These are phyloP conservation scores for Patagioenas fasciata DNA, from an alignment of 2,113 vertebrate species.

Conservation along the genomic window DNA sequence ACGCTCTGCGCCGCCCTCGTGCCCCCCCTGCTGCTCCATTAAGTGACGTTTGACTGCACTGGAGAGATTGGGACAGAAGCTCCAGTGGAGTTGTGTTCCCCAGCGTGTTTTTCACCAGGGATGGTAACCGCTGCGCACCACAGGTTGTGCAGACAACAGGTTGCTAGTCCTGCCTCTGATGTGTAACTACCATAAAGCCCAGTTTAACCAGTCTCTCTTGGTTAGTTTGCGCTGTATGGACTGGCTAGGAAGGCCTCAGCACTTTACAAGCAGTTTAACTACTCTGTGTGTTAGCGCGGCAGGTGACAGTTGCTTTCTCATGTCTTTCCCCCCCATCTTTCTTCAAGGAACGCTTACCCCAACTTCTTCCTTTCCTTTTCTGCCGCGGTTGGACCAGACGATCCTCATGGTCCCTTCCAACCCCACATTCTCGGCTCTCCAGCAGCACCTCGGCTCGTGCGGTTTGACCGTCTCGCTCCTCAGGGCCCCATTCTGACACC, in stretches of 20 bases:
- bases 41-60: neutral
- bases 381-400: too few relatives aligned
- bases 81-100: too few relatives aligned
- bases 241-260: neutral
- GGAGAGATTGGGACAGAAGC: neutral
- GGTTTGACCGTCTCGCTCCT: neutral
- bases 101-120: neutral
- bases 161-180: neutral
- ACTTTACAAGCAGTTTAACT: rapidly evolving
- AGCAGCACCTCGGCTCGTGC: rapidly evolving
- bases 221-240: rapidly evolving
- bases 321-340: neutral
- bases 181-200: rapidly evolving
- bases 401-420: too few relatives aligned
- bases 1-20: neutral
- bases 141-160: rapidly evolving
- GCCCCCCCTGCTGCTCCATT: constrained; percentile 25
- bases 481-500: too few relatives aligned
- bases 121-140: rapidly evolving
- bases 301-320: rapidly evolving
- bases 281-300: rapidly evolving
- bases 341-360: neutral
- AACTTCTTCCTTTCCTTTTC: neutral
- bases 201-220: neutral
- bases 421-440: neutral